Conservation (phyloP, 2,797 vertebrate species). For the Botia almorhae region DNA sequence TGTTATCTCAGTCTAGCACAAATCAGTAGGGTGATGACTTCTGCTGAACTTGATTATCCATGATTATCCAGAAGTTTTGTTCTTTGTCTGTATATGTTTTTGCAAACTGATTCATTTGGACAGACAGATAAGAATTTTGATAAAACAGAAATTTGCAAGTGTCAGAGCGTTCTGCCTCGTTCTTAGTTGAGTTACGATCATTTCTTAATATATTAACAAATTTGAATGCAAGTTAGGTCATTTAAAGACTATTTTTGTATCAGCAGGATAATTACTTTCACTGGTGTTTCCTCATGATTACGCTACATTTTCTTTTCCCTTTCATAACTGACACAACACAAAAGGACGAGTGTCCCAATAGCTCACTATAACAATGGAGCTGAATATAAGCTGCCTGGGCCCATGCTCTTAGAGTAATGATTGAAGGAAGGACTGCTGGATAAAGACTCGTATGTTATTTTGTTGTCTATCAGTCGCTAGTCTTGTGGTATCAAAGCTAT, state of each 20-base stretch:
- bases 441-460: slow-evolving; percentile 37
- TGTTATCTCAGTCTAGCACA: slow-evolving; percentile 16
- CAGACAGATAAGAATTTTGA: background rate
- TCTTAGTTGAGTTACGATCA: background rate
- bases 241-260: slow-evolving; percentile 4
- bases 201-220: background rate
- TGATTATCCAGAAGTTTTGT: background rate
- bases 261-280: slow-evolving; percentile 3
- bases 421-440: slow-evolving; percentile 24
- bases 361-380: slow-evolving; percentile 41
- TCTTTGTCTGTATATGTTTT: background rate
- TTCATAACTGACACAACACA: slow-evolving; percentile 35
- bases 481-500: slow-evolving; percentile 20
- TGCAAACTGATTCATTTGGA: background rate
- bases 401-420: slow-evolving; percentile 46
- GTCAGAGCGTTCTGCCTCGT: background rate
- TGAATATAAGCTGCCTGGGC: slow-evolving; percentile 27
- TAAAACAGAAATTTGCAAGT: too few relatives aligned
- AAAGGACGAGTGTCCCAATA: slow-evolving; percentile 31
- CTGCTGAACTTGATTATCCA: background rate
- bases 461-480: slow-evolving; percentile 39
- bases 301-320: slow-evolving; percentile 30
- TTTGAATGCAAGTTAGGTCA: slow-evolving; percentile 20
- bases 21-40: slow-evolving; percentile 4
- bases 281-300: slow-evolving; percentile 11